Base-by-base conservation (phyloP, 2,888 invertebrate genomes). In the Brachypalpus laphriformis region DNA sequence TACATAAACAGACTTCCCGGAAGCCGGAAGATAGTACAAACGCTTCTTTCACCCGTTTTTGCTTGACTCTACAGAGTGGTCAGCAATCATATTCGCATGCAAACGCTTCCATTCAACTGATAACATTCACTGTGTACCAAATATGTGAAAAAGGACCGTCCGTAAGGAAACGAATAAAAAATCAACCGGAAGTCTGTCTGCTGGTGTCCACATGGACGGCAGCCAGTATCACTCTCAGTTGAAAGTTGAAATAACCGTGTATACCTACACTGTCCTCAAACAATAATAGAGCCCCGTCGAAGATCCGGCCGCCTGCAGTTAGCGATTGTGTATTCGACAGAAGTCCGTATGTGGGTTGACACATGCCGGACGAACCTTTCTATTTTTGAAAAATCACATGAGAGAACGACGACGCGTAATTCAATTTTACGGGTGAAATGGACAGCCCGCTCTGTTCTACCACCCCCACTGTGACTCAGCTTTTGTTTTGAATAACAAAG, bases 111-210 rank as follows among this genome's bases (percentile, higher is more conserved):
- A 42, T 14, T 4, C 14, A 40, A 63, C 63, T 66, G 57, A 37
- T 54, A 54, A 66, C 20, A 3, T 9, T 20, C 25, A 28, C 25
- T 20, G 42, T 61, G 0, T 40, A 51, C 28, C 18, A 34, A 74
- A 45, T 54, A 54, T 37, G 47, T 18, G 54, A 47, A 82, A 71
- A 25, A 45, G 34, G 16, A 45, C 34, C 49, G 56, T 47, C 54
- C 54, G 40, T 9, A 56, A 49, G 34, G 63, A 66, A 68, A 77
- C 68, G 72, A 68, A 72, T 74, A 82, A 72, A 82, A 63, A 74
- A 78, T 78, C 20, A 74, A 37, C 74, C 66, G 82, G 82, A 83
- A 83, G 74, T 68, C 76, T 25, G 25, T n/a, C n/a, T 51, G 9
- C 61, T 56, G 56, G 22, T 37, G 56, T 45, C 61, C 75, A 22